phyloP scores from a whole-genome alignment of 2,888 invertebrate species.

The Tortrix viridana region DNA sequence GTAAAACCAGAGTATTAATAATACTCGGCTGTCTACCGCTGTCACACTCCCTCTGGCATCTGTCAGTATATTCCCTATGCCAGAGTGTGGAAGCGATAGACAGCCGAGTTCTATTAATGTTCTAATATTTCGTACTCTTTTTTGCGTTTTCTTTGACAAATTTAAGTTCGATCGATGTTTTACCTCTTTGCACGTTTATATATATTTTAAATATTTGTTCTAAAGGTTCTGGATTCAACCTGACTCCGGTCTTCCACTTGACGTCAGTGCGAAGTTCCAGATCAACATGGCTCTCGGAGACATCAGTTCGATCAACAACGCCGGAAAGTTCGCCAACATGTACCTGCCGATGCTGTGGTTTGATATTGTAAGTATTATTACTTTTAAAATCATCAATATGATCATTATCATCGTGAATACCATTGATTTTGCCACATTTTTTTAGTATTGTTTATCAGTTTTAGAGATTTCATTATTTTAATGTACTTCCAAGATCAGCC shows the following conservation, averaged over 20 bases:
- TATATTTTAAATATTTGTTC: conserved; percentile 18
- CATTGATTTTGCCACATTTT: not conserved
- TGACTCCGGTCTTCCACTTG: conserved; percentile 90
- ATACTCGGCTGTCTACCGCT: too few species aligned
- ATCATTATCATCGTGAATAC: not conserved
- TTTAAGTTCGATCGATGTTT: too few species aligned
- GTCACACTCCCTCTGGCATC: too few species aligned
- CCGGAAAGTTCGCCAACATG: conserved; percentile 87
- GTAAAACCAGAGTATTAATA: too few species aligned
- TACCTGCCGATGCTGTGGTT: conserved; percentile 94
- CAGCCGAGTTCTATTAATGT: too few species aligned
- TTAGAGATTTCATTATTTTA: not conserved
- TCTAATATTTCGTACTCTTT: too few species aligned
- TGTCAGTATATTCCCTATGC: too few species aligned
- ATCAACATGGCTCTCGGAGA: conserved; percentile 93
- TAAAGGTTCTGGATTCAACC: conserved; percentile 92
- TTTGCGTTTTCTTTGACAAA: too few species aligned
- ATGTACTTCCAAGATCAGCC: too few species aligned
- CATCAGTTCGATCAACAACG: conserved; percentile 86
- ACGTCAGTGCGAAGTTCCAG: conserved; percentile 91
- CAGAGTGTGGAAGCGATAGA: too few species aligned
- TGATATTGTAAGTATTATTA: conserved; percentile 90
- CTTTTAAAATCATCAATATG: not conserved
- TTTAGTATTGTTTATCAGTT: not conserved
- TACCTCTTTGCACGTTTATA: too few species aligned